phyloP scores from a whole-genome alignment of 2,888 invertebrate species.

The Epinotia demarniana region DNA sequence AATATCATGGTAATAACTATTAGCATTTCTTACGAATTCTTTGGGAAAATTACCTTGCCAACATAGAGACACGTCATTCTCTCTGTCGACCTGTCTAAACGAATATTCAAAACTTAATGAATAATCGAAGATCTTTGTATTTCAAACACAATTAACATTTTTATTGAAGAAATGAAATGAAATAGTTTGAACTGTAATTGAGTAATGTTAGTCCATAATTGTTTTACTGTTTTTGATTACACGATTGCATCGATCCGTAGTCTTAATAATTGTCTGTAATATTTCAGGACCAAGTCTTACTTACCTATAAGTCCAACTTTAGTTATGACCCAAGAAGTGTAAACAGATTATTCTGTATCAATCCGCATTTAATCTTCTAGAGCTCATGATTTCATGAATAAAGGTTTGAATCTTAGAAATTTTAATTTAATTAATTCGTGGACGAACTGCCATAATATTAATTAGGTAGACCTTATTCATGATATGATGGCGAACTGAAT shows the following conservation, averaged over 20 bases:
- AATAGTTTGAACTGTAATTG: constrained; percentile 2
- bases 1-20: too few relatives aligned
- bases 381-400: not conserved
- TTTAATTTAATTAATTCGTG: not conserved
- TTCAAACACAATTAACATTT: not conserved
- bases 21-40: not conserved
- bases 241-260: constrained; percentile 20
- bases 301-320: not conserved
- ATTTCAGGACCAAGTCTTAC: not conserved
- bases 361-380: not conserved
- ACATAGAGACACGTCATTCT: too few relatives aligned
- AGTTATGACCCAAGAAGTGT: too few relatives aligned
- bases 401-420: not conserved
- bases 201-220: not conserved
- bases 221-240: not conserved
- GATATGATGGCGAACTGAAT: not conserved
- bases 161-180: not conserved
- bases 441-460: not conserved
- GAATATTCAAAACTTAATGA: not conserved
- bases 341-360: too few relatives aligned
- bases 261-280: not conserved
- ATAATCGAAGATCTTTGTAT: too few relatives aligned
- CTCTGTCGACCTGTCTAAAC: not conserved
- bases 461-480: not conserved
- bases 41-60: not conserved